Base-by-base conservation (phyloP, 1,140 invertebrate species). In the Macrobrachium rosenbergii region DNA sequence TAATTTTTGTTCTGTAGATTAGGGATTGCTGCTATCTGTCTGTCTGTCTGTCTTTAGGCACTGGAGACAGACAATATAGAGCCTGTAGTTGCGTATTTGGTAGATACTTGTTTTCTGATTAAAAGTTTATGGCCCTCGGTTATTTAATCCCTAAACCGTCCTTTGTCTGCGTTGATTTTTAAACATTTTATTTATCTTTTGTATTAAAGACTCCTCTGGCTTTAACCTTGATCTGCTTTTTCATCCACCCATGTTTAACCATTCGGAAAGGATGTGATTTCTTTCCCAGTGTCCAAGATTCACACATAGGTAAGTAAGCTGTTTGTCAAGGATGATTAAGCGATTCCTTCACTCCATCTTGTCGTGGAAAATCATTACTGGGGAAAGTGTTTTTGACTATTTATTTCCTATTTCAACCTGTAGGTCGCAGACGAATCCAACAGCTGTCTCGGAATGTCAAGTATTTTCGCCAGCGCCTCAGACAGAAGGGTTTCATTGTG, bases 401-500 rank as follows among this genome's bases (percentile, higher is more conserved):
- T 80, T 85, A 73, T 82, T 69, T 83, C 76, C 77, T 64, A 52
- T 69, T 73, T 72, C 72, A 72, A 67, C 21, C 23, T 80, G 92
- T 28, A 94, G 94, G 97, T 28, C 92, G 94, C 88, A 94, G 93
- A 89, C 93, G 96, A 89, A 95, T 97, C 67, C 93, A 94, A 82
- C 94, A 96, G 90, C 92, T 99, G 64, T 95, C 95, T 17, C 93
- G 95, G 89, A 99, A 99, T 91, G 95, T 96, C 0, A 93, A 95
- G 76, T 99, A 99, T 92, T 98, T 99, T 91, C 94, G 98, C 75
- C 93, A 94, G 89, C 94, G 95, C 89, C 93, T 99, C 59, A 95
- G 96, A 82, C 96, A 98, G 91, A 96, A 98, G 91, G 98, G 98
- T 82, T 97, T 99, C 90, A 98, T 99, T 91, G 95, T 96, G 82